phyloP scores from a whole-genome alignment of 2,113 vertebrate genomes.

The Alouatta palliata region DNA sequence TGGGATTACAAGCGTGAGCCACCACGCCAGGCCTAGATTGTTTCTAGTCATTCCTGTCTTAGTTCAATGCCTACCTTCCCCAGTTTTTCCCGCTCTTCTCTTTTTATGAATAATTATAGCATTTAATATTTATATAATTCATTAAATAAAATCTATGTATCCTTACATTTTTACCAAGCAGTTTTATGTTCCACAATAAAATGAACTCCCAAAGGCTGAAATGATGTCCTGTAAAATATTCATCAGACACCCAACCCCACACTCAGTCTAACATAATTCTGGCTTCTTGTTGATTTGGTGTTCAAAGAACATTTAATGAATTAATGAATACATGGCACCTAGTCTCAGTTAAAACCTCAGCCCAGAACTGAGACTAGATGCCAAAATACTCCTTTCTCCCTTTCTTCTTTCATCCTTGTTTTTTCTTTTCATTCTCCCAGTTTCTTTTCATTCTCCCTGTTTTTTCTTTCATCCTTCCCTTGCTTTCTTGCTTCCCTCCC shows the following conservation, averaged over 20 bases:
- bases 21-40: background rate
- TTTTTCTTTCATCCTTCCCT: too few species aligned
- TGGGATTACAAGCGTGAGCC: too few species aligned
- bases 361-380: background rate
- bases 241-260: background rate
- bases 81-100: background rate
- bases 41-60: background rate
- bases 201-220: background rate
- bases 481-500: too few species aligned
- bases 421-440: too few species aligned
- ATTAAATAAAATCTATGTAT: slow-evolving; percentile 8
- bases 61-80: background rate
- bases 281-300: background rate
- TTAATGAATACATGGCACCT: background rate
- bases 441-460: too few species aligned
- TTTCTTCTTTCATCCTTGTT: background rate
- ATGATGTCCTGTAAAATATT: background rate
- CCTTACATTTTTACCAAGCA: background rate
- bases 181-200: background rate
- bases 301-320: slow-evolving; percentile 8
- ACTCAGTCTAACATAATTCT: background rate
- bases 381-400: background rate
- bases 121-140: slow-evolving; percentile 7
- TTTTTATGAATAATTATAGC: background rate
- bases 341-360: background rate